Evolutionary conservation across 2,888 invertebrate genomes (phyloP), one percentile per base, ranked within the genome.

Genomic region (Hyposoter didymator): DNA sequence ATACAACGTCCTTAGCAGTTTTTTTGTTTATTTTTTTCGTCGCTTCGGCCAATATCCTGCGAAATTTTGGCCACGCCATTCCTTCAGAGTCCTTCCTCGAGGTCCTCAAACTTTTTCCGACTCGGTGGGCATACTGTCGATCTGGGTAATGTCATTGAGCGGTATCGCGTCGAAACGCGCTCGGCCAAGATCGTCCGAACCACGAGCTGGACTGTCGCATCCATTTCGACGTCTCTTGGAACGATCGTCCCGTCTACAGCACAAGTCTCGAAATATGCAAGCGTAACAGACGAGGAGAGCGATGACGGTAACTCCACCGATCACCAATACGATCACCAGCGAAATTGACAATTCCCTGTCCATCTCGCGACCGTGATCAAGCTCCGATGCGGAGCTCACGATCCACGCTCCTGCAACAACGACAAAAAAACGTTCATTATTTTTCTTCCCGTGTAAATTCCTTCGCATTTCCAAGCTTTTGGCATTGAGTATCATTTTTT

Each of bases 231-330:
- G 95, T 94, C 88, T 94, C 93, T n/a, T 95, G 91, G 35, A 94
- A 94, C 87, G 90, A 62, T 73, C 95, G 22, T 87, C 90, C 0
- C 85, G 83, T 59, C 91, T 95, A 86, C 96, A 96, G 90, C 96
- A 96, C 5, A 96, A 94, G 87, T 96, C 94, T 76, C 95, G 95
- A 84, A 96, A 95, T 19, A 96, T 96, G 90, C 96, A 96, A 7
- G 95, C 95, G 92, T 96, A 96, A 91, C 96, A 96, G 91, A 95
- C 94, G 0, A 96, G 94, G n/a, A 96, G 91, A 0, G 95, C 95
- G 69, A 95, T 94, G 94, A 96, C 96, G 88, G 92, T 90, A 6
- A 96, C 93, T 55, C 96, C 94, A 8, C 96, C 96, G 45, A 96
- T 95, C 64, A 95, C 94, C 64, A 96, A 95, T 5, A 96, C 95